Evolutionary conservation across 2,113 vertebrate species (phyloP).

Genomic region (Phainopepla nitens): DNA sequence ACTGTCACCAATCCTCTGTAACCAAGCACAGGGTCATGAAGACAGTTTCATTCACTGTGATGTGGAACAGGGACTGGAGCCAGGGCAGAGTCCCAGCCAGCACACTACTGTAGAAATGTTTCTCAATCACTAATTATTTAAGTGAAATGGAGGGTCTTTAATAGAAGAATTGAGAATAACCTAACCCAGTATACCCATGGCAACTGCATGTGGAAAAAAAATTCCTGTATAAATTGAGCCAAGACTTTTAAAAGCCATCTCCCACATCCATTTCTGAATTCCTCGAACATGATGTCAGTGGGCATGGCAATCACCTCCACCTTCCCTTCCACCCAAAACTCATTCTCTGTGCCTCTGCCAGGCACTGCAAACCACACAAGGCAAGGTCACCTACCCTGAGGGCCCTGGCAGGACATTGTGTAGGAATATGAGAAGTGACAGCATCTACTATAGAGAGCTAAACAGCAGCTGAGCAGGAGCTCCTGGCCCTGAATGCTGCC

Average conservation of each 20-base stretch:
- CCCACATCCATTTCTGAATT: background rate
- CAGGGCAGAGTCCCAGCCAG: background rate
- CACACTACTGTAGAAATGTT: fast-evolving
- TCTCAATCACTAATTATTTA: background rate
- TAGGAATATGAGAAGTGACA: background rate
- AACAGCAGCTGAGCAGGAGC: background rate
- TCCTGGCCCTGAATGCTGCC: background rate
- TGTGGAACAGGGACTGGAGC: background rate
- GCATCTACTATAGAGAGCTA: background rate
- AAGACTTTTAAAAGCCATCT: background rate
- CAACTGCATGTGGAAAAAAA: background rate
- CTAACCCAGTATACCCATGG: background rate
- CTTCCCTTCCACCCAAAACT: background rate
- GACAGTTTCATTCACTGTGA: background rate
- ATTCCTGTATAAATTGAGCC: background rate
- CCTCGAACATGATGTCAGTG: background rate
- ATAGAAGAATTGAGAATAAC: background rate
- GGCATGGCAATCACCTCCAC: background rate
- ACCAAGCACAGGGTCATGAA: background rate
- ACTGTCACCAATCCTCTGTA: fast-evolving
- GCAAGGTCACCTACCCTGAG: background rate
- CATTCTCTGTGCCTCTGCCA: background rate
- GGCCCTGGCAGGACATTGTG: background rate
- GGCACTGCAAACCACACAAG: background rate
- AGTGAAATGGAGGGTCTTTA: background rate